Evolutionary conservation across 2,888 invertebrate species (phyloP), one percentile per base, ranked within the genome.

Genomic region (Drosophila affinis): DNA sequence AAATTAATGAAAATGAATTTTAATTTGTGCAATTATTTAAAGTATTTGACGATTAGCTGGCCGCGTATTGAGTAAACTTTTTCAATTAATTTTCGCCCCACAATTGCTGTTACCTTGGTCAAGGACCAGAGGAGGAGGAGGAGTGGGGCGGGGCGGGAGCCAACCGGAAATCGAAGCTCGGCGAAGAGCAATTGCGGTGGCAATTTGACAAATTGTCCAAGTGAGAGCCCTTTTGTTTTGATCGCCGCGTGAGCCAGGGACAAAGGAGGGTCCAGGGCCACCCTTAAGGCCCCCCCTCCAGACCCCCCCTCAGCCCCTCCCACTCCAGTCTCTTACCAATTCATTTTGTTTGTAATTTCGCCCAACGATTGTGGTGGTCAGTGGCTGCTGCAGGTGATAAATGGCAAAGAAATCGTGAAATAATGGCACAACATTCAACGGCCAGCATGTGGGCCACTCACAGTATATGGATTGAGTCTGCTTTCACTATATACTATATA

Each of bases 131-230:
- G 29, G 12, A 12, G 34, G 12, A 5, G 12, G 12, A 12, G 12
- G 12, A 34, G 34, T 21, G 21, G 2, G 3, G 21, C 18, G 21
- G 21, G 21, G 18, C 18, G 18, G 47, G 10, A 3, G 29, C 32
- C 47, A 55, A 48, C 32, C 21, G 46, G 67, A 64, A 62, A 32
- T 51, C 46, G 62, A 39, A 62, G 69, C 68, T 75, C 76, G 62
- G 72, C 61, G 71, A 60, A 58, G 71, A 78, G 74, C 78, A 78
- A 76, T 88, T 86, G 84, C 75, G 88, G 85, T 77, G 85, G 78
- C 85, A 78, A 83, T 88, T 85, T 86, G 87, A 86, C 88, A 86
- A 86, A 86, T 88, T 86, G 81, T 76, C 65, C 65, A 77, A 79
- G 72, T 73, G 63, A 72, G 75, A 72, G 77, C 72, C 65, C 87